These are phyloP conservation scores for Tragelaphus scriptus DNA, from an alignment of 2,113 vertebrate species.

Conservation along the genomic window DNA sequence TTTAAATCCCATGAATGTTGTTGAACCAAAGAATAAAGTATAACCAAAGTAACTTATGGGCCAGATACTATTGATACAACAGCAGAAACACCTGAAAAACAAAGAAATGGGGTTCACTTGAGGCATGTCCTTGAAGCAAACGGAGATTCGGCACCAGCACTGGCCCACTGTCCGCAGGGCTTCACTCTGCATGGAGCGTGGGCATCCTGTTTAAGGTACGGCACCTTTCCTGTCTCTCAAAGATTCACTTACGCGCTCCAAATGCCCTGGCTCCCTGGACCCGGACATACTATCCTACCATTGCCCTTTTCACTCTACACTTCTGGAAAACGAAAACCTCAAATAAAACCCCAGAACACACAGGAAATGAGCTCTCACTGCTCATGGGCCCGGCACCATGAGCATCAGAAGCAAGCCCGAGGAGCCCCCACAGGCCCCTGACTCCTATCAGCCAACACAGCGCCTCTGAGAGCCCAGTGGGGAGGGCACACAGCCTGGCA, in stretches of 20 bases:
- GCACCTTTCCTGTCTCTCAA: neutral
- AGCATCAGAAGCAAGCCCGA: neutral
- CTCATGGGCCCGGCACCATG: neutral
- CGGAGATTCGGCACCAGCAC: accelerated
- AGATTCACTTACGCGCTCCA: accelerated
- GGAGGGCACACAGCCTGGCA: neutral
- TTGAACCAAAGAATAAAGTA: neutral
- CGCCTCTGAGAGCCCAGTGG: neutral
- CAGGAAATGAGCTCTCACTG: accelerated
- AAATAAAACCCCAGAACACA: neutral
- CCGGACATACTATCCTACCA: accelerated
- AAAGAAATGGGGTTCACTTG: neutral
- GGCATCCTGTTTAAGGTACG: accelerated
- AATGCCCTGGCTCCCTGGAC: too few relatives aligned
- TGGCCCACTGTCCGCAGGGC: accelerated
- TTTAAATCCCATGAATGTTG: neutral
- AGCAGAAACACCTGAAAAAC: neutral
- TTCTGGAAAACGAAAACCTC: neutral
- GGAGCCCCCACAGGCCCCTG: neutral
- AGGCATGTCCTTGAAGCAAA: neutral
- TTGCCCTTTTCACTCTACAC: accelerated
- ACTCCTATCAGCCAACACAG: neutral
- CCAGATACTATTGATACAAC: neutral
- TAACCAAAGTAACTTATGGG: constrained; percentile 45
- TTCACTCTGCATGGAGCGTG: accelerated